Percentiles rank a stretch among this genome's conserved stretches.
These are phyloP conservation scores for Auanema sp. DNA, from an alignment of 2,888 invertebrate species.

Conservation along the genomic window DNA sequence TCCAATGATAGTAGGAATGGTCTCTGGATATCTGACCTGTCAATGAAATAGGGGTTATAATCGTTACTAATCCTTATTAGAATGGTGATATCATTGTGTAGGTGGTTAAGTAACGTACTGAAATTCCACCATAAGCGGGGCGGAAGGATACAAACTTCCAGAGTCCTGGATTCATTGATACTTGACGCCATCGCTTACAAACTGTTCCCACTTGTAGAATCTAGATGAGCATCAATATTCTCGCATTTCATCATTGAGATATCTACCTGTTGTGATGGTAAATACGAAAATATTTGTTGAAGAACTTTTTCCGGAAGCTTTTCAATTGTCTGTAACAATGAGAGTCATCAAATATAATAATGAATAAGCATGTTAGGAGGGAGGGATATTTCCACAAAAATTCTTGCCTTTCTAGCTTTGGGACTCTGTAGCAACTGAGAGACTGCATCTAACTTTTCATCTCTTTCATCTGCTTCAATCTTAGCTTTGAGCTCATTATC, in stretches of 20 bases:
- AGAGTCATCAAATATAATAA: background rate
- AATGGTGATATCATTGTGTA: conserved; percentile 4
- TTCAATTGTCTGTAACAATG: conserved; percentile 62
- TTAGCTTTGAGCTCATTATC: conserved; percentile 17
- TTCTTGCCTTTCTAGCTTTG: background rate
- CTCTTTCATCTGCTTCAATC: conserved; percentile 9
- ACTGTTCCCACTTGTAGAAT: conserved; percentile 74
- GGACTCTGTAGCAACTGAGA: background rate
- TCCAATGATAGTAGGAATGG: conserved; percentile 53
- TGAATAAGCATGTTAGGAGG: background rate
- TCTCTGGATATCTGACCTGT: conserved; percentile 54
- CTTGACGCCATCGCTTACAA: conserved; percentile 91
- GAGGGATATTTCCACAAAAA: background rate
- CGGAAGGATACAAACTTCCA: conserved; percentile 95
- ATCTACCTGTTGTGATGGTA: conserved; percentile 30
- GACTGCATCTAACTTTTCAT: background rate
- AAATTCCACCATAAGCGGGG: conserved; percentile 92
- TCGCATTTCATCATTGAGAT: background rate
- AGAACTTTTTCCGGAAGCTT: conserved; percentile 93
- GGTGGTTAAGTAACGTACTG: conserved; percentile 69
- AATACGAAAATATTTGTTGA: conserved; percentile 75
- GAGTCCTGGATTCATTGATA: conserved; percentile 89
- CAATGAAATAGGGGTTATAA: background rate
- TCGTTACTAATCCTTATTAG: background rate
- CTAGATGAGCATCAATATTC: conserved; percentile 18